These are phyloP conservation scores for Netelia fuscicornis DNA, from an alignment of 2,888 invertebrate species.

Conservation along the genomic window DNA sequence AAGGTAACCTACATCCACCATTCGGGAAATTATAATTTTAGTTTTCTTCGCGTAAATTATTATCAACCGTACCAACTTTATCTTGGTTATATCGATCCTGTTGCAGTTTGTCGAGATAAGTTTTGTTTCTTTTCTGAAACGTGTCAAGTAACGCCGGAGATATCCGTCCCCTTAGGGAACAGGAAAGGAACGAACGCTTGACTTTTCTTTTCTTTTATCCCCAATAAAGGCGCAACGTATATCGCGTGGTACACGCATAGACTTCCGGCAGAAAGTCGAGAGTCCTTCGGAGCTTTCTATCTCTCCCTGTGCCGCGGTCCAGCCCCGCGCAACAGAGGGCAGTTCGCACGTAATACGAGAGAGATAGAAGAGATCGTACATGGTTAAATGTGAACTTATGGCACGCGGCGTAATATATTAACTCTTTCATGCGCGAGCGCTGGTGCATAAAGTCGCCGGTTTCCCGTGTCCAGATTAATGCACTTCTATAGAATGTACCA, in stretches of 20 bases:
- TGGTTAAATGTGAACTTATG: conserved; percentile 48
- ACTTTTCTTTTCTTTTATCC: not conserved
- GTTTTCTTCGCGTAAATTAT: too few relatives aligned
- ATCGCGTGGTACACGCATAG: conserved; percentile 9
- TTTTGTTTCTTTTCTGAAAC: too few relatives aligned
- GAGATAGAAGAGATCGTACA: conserved; percentile 41
- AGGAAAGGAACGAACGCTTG: not conserved
- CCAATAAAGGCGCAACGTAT: conserved; percentile 12
- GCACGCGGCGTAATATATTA: conserved; percentile 49
- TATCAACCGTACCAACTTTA: too few relatives aligned
- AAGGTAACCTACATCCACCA: not conserved
- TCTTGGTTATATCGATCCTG: too few relatives aligned
- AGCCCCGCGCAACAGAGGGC: conserved; percentile 15
- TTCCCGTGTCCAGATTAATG: conserved; percentile 55
- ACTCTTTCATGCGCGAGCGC: conserved; percentile 44
- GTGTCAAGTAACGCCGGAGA: too few relatives aligned
- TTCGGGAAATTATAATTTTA: too few relatives aligned
- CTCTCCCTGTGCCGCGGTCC: not conserved
- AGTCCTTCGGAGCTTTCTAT: conserved; percentile 30
- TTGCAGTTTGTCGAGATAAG: too few relatives aligned
- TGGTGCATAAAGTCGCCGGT: conserved; percentile 53
- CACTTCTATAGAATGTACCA: conserved; percentile 38
- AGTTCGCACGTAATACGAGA: conserved; percentile 40
- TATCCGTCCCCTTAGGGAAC: not conserved
- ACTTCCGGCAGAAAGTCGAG: conserved; percentile 54